Evolutionary conservation across 2,888 invertebrate species (phyloP), one percentile per base, ranked within the genome.

Genomic region (Teinopalpus imperialis): DNA sequence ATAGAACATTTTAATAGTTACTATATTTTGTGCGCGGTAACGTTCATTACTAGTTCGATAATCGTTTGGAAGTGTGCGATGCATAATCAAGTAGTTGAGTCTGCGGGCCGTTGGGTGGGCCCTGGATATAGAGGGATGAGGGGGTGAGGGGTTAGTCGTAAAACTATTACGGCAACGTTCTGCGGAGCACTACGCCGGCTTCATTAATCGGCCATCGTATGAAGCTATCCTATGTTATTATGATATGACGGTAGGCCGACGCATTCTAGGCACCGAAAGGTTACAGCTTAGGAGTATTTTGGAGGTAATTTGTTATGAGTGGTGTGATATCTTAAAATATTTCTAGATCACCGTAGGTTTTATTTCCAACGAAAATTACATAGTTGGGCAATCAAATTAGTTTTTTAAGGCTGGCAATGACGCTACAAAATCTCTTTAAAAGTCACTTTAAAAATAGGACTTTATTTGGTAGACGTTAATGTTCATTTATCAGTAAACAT

Each of bases 131-230:
- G 55, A 57, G 57, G 58, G 57, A 9, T 26, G 27, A 8, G 49
- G 48, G 41, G 52, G 60, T 54, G 57, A 51, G 56, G 61, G 69
- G 69, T 63, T 69, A 72, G 72, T 82, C 78, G 78, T 86, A 85
- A 86, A 88, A 85, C 86, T 86, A 87, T 88, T 87, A 87, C 76
- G 71, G 72, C 75, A 76, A 73, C 79, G 75, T 76, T 83, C 81
- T 78, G 76, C 67, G 70, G 72, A 74, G 71, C 74, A 74, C 73
- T 75, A 73, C 69, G 69, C 66, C 63, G 74, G 82, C 85, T 86
- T 87, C 83, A 86, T 87, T 87, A 87, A 85, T 86, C 85, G 86
- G 66, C 80, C 69, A 81, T 81, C 80, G 79, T 74, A 82, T 82
- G 77, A 81, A 83, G 81, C 81, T 81, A 82, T 82, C 81, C 72